phyloP scores from a whole-genome alignment of 2,113 vertebrate species.

The Xiphias gladius region DNA sequence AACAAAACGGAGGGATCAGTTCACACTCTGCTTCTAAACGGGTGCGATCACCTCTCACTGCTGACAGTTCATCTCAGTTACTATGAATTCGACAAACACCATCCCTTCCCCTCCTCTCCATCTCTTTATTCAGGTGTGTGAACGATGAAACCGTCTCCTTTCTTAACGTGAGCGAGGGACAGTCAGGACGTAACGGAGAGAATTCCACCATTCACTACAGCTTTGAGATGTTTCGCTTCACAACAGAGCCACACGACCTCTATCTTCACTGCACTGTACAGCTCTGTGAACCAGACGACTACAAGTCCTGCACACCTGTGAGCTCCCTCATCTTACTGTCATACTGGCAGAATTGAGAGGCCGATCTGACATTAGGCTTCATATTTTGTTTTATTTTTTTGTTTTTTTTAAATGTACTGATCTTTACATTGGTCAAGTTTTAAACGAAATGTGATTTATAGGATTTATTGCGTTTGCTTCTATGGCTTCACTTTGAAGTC shows the following conservation, averaged over 20 bases:
- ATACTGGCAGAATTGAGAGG: background rate
- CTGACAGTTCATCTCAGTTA: background rate
- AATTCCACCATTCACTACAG: conserved; percentile 75
- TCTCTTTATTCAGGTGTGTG: conserved; percentile 67
- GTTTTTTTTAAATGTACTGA: too few relatives aligned
- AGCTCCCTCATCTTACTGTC: conserved; percentile 29
- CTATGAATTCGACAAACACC: background rate
- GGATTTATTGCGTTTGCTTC: background rate
- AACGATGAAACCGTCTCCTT: conserved; percentile 76
- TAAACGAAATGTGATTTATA: background rate
- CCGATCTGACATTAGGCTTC: background rate
- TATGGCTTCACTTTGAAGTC: background rate
- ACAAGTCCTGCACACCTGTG: conserved; percentile 76
- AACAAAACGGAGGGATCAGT: conserved; percentile 41
- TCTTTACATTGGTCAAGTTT: background rate
- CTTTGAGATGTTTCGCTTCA: conserved; percentile 85
- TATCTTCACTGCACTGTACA: conserved; percentile 84
- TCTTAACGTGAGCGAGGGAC: conserved; percentile 12
- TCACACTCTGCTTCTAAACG: conserved; percentile 76
- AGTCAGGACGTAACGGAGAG: conserved; percentile 60
- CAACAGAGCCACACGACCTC: conserved; percentile 57
- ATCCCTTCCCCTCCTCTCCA: background rate
- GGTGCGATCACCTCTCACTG: conserved; percentile 61
- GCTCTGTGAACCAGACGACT: conserved; percentile 78
- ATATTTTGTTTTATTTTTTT: background rate